phyloP scores from a whole-genome alignment of 2,113 vertebrate species.

The Nicator chloris region DNA sequence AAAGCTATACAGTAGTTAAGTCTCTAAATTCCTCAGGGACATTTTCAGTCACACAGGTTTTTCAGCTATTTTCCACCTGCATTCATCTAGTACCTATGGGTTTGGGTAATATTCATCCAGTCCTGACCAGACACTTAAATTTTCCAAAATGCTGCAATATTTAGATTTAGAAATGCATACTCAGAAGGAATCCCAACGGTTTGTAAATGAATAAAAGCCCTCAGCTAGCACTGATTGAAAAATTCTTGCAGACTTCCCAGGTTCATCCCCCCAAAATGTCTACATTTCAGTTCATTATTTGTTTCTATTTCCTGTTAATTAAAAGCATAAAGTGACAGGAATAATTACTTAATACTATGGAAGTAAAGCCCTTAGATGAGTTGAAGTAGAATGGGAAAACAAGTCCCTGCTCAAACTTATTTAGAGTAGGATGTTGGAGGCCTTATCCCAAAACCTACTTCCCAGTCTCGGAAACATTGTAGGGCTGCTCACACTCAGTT shows the following conservation, averaged over 20 bases:
- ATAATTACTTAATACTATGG: neutral
- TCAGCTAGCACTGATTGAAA: neutral
- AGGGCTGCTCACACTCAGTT: neutral
- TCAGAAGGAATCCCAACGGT: neutral
- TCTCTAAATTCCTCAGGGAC: neutral
- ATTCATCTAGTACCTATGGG: accelerated
- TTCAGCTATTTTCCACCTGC: neutral
- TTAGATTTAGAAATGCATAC: neutral
- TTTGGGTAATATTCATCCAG: neutral
- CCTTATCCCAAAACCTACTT: neutral
- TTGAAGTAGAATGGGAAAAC: neutral
- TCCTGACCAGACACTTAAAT: neutral
- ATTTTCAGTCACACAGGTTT: neutral
- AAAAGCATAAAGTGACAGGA: neutral
- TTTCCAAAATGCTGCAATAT: neutral
- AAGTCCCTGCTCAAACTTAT: neutral
- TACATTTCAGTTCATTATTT: neutral
- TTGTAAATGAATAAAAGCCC: neutral
- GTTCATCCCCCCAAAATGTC: neutral
- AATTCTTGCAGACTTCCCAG: neutral
- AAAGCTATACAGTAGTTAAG: neutral
- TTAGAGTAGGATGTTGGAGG: neutral
- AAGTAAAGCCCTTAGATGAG: neutral
- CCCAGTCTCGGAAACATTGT: neutral
- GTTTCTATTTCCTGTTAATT: neutral